Base-by-base conservation (phyloP, 2,888 invertebrate genomes). In the Ligdia adustata region DNA sequence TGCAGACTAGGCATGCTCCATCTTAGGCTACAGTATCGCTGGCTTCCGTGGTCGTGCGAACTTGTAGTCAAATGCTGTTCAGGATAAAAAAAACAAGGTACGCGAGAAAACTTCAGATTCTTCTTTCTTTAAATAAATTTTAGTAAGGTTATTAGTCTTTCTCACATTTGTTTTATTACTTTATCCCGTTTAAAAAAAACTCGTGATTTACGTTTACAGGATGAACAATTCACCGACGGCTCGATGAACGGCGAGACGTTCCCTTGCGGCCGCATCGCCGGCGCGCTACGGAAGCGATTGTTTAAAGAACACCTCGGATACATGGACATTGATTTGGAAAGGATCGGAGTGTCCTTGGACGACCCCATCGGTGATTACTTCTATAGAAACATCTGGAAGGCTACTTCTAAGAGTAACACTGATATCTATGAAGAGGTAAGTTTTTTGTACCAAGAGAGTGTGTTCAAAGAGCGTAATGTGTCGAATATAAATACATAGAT, bases 231-330 rank as follows among this genome's bases (percentile, higher is more conserved):
- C 76, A 93, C 93, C 31, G 94, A 95, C 55, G 95, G 97, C 1
- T 82, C 91, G 9, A 96, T 99, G 95, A 95, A 97, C 79, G 96
- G 96, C 0, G 89, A 93, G 52, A 88, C 94, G 2, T 97, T 94
- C 81, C 94, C 95, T 6, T 95, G 95, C 59, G 99, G 99, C 0
- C 92, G 93, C 49, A 98, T 96, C 71, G 97, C 97, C 0, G 96
- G 97, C 0, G 93, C 95, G 5, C 88, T 99, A 9, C 89, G 99
- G 20, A 95, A 94, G 72, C 93, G 95, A 29, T 88, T 99, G 34
- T 98, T 99, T 83, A 92, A 94, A 50, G 99, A 99, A 76, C 99
- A 99, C 81, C 92, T 99, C 34, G 99, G 98, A 2, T 80, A 80
- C 1, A 64, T 79, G 82, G 91, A 87, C 7, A 75, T 82, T 3